Evolutionary conservation across 1,140 invertebrate genomes (phyloP).

Genomic region (Acromyrmex echinatior): DNA sequence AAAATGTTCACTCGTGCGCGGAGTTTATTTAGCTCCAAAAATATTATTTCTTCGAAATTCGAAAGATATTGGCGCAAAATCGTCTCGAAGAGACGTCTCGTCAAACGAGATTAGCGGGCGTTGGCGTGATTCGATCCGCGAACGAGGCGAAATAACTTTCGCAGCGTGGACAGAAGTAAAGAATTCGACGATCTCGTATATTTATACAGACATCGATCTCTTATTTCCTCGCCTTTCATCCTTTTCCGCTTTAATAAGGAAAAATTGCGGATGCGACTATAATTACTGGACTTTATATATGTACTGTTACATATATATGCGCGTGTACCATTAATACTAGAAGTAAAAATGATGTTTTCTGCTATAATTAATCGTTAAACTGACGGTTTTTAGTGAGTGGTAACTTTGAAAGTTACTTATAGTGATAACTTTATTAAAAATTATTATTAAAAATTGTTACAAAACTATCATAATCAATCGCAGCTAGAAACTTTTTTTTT

Average conservation of each 20-base stretch:
- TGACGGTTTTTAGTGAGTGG: too few relatives aligned
- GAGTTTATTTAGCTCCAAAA: slow-evolving; percentile 13
- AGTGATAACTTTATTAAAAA: too few relatives aligned
- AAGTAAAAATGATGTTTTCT: too few relatives aligned
- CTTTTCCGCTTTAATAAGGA: not conserved
- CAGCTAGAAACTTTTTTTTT: too few relatives aligned
- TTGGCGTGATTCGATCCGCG: slow-evolving; percentile 24
- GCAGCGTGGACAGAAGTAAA: not conserved
- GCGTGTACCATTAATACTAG: not conserved
- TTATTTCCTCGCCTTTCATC: not conserved
- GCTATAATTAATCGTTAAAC: too few relatives aligned
- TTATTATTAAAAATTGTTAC: too few relatives aligned
- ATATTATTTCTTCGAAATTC: slow-evolving; percentile 8
- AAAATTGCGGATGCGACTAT: not conserved
- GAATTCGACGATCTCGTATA: not conserved
- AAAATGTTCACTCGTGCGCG: slow-evolving; percentile 8
- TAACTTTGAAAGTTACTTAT: too few relatives aligned
- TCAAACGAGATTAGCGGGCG: not conserved
- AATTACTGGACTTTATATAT: not conserved
- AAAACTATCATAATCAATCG: too few relatives aligned
- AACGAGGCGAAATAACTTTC: slow-evolving; percentile 12
- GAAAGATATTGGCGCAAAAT: slow-evolving; percentile 7
- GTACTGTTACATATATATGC: not conserved
- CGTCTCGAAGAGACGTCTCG: not conserved
- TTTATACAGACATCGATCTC: not conserved